phyloP scores from a whole-genome alignment of 2,113 vertebrate species.

The Tragelaphus imberbis region DNA sequence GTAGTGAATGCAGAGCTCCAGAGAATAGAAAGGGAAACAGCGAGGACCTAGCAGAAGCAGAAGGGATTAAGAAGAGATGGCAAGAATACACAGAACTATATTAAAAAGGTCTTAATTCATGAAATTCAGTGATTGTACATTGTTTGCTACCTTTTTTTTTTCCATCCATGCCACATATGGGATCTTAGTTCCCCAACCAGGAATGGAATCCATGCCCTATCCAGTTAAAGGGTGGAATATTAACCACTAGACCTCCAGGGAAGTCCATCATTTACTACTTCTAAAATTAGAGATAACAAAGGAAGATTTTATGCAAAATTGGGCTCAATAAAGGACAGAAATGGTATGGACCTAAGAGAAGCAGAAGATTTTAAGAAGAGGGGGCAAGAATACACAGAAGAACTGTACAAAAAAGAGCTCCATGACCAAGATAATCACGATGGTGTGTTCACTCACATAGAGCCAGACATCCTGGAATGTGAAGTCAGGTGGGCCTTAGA shows the following conservation, averaged over 20 bases:
- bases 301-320: too few species aligned
- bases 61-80: background rate
- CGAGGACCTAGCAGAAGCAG: background rate
- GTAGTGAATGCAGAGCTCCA: background rate
- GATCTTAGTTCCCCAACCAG: background rate
- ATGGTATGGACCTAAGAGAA: too few species aligned
- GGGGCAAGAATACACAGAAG: too few species aligned
- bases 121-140: background rate
- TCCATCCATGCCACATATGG: fast-evolving
- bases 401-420: too few species aligned
- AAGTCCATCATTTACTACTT: background rate
- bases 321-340: too few species aligned
- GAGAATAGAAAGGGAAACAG: background rate
- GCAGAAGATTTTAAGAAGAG: too few species aligned
- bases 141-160: background rate
- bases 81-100: background rate
- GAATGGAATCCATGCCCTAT: background rate
- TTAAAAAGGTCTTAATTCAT: background rate
- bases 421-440: too few species aligned
- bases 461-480: too few species aligned
- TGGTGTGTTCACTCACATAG: too few species aligned
- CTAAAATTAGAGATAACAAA: background rate
- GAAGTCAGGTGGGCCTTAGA: too few species aligned
- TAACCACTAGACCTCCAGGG: background rate
- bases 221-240: fast-evolving